Conservation (phyloP, 2,113 vertebrate species). For the Cinclus mexicanus region DNA sequence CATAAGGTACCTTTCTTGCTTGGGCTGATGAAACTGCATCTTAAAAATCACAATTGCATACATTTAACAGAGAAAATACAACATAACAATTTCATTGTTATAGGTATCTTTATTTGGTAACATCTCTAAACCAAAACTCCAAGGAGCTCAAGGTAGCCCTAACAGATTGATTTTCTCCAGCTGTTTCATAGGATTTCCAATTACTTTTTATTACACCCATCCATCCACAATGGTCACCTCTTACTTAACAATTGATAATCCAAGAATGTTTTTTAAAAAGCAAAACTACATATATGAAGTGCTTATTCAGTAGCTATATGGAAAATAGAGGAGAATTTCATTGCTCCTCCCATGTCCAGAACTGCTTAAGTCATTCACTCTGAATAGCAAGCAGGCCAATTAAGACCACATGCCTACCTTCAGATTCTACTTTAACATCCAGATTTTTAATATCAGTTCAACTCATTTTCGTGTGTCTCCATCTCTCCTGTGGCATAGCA, state of each 20-base stretch:
- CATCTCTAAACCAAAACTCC: neutral
- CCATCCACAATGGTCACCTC: neutral
- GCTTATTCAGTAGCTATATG: neutral
- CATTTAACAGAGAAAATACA: neutral
- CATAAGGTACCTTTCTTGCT: neutral
- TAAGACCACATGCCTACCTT: neutral
- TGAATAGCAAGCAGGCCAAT: fast-evolving
- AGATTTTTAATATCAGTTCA: neutral
- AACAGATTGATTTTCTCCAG: neutral
- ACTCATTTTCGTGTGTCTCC: neutral
- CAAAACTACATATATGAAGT: neutral
- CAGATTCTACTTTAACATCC: neutral
- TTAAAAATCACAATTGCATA: neutral
- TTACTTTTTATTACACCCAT: neutral
- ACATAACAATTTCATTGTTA: neutral
- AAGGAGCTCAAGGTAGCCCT: neutral
- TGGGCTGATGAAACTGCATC: neutral
- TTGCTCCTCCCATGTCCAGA: neutral
- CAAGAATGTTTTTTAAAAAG: neutral
- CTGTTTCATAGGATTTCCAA: neutral
- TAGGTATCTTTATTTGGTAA: neutral
- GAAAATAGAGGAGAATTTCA: neutral
- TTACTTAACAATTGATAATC: neutral
- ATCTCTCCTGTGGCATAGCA: neutral
- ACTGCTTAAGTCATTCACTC: neutral